Conservation (phyloP, 2,797 vertebrate genomes). For the Toxotes lorentzi region DNA sequence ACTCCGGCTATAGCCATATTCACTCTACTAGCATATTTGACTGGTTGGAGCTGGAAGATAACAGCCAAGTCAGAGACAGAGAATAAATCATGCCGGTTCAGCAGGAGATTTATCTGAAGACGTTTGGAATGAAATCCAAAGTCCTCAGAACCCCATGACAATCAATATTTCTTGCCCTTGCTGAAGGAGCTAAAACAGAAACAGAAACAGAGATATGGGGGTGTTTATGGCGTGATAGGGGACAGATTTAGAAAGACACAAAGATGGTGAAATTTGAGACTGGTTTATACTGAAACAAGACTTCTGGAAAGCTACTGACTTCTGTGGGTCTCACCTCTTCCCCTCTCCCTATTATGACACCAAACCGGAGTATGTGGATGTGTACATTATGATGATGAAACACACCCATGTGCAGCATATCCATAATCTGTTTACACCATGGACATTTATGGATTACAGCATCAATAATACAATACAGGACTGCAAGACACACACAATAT, state of each 20-base stretch:
- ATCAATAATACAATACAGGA: conserved; percentile 6
- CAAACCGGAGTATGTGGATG: background rate
- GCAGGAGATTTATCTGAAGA: conserved; percentile 49
- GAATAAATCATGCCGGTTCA: conserved; percentile 56
- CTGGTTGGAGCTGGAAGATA: conserved; percentile 8
- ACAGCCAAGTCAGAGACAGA: conserved; percentile 35
- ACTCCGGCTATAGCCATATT: conserved; percentile 17
- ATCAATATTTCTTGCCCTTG: conserved; percentile 55
- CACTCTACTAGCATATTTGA: conserved; percentile 27
- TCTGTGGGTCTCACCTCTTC: conserved; percentile 1
- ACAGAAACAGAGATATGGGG: conserved; percentile 3
- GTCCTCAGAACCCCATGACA: conserved; percentile 37
- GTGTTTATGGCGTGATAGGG: background rate
- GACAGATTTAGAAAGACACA: conserved; percentile 31
- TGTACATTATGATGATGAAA: background rate
- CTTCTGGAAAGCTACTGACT: conserved; percentile 1
- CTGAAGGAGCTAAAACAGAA: conserved; percentile 29
- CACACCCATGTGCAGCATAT: background rate
- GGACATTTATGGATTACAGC: conserved; percentile 16
- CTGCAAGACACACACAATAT: background rate
- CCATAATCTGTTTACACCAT: conserved; percentile 30
- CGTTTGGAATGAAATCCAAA: conserved; percentile 48
- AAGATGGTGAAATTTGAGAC: conserved; percentile 15
- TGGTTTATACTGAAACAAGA: conserved; percentile 14
- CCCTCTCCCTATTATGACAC: no score